Percentiles rank a stretch among this genome's conserved stretches.
Evolutionary conservation across 2,797 vertebrate genomes (phyloP).

Genomic region (Sylvilagus floridanus): DNA sequence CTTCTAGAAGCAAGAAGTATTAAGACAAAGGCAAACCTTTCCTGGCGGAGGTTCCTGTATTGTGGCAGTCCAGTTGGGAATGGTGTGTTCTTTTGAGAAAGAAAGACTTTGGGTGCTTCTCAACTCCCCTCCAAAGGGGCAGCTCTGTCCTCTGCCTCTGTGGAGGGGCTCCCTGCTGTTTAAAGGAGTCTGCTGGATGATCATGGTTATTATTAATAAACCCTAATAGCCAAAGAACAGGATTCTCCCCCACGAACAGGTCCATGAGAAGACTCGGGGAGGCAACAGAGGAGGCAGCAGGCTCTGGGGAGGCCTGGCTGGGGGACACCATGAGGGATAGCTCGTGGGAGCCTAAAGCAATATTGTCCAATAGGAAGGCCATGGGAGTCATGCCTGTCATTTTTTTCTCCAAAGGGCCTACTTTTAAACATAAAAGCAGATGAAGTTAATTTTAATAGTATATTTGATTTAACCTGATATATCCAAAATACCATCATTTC

Average conservation of each 20-base stretch:
- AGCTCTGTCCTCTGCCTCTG: not conserved
- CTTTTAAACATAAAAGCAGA: not conserved
- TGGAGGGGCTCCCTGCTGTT: not conserved
- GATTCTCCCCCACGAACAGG: not conserved
- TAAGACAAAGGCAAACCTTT: not conserved
- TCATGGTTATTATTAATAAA: not conserved
- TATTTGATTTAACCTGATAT: not conserved
- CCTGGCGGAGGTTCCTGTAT: accelerated
- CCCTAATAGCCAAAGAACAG: not conserved
- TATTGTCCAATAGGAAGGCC: not conserved
- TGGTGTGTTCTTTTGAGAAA: not conserved
- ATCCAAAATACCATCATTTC: not conserved
- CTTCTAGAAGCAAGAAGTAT: not conserved
- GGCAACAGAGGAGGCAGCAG: accelerated
- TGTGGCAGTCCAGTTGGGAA: not conserved
- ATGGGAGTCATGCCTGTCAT: not conserved
- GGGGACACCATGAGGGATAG: no score
- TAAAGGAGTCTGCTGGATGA: not conserved
- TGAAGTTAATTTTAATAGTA: slow-evolving; percentile 3
- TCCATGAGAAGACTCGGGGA: no score
- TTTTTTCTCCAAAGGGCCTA: not conserved
- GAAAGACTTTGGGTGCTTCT: not conserved
- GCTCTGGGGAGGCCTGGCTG: not conserved
- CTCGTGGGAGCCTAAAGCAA: not conserved
- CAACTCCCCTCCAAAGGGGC: not conserved